Base-by-base conservation (phyloP, 2,888 invertebrate species). In the Lycia hirtaria region DNA sequence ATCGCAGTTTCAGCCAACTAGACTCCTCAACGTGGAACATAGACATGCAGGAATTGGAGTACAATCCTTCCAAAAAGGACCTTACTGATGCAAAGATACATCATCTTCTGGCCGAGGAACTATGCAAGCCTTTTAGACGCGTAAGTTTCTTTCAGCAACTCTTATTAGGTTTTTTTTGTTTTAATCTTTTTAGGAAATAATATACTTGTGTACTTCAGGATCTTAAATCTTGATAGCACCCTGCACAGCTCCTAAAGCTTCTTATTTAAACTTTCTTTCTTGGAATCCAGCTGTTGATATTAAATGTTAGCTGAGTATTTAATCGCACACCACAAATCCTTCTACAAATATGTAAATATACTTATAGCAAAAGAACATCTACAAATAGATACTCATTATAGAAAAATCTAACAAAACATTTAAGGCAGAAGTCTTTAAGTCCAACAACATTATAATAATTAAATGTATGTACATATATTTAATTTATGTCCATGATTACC, bases 81-180 rank as follows among this genome's bases (percentile, higher is more conserved):
- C 90, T 98, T 56, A 98, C 97, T 0, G 98, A 98, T 83, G 97
- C 97, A n/a, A 96, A 95, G 84, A 97, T 98, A 69, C 98, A 98
- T 85, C 98, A 98, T 85, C 93, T 98, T 38, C 92, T 98, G 35
- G 97, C 97, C 3, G 97, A 97, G 85, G 97, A 97, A 84, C 89
- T 97, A 35, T 96, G 96, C 86, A 97, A 97, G 86, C 97, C 98
- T 6, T 96, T 96, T 76, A 94, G 96, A 93, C 93, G 97, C 91
- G 97, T 97, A 93, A 93, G 95, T 83, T 65, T 62, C 65, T 65
- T 38, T 69, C 43, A 58, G 22, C 17, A 14, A 19, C n/a, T 9
- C 6, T 10, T 26, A 15, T 19, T 6, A 12, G 26, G 24, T 14
- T 6, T 1, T 7, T 0, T 14, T 20, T n/a, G 4, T 22, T 20